phyloP scores from a whole-genome alignment of 2,113 vertebrate species.

The Ranitomeya variabilis region DNA sequence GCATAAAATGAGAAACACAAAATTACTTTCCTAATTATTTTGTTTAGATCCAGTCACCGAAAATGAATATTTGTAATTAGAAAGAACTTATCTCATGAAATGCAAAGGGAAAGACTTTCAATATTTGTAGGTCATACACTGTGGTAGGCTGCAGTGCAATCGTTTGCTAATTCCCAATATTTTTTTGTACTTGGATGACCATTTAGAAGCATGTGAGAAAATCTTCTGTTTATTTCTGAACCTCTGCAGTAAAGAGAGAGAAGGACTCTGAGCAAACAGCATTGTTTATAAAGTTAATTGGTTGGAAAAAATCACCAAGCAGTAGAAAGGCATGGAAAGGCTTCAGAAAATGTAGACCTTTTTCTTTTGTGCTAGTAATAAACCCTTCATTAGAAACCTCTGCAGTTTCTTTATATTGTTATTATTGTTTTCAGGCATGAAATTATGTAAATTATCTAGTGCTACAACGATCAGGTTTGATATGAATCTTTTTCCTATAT shows the following conservation, averaged over 20 bases:
- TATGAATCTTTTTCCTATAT: not conserved
- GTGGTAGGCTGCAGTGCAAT: not conserved
- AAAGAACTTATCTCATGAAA: slow-evolving; percentile 31
- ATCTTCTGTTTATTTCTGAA: slow-evolving; percentile 41
- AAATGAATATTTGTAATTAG: slow-evolving; percentile 49
- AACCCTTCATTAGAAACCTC: slow-evolving; percentile 41
- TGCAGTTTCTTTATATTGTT: slow-evolving; percentile 30
- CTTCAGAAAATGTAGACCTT: slow-evolving; percentile 34
- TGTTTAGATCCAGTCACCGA: slow-evolving; percentile 50
- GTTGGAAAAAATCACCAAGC: slow-evolving; percentile 39
- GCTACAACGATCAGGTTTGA: not conserved
- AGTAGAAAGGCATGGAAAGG: slow-evolving; percentile 35
- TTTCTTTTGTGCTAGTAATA: slow-evolving; percentile 34
- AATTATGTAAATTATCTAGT: slow-evolving; percentile 30
- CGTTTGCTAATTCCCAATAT: not conserved
- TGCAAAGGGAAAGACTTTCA: slow-evolving; percentile 16
- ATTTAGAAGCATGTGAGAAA: not conserved
- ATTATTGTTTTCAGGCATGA: slow-evolving; percentile 42
- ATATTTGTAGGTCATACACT: slow-evolving; percentile 38
- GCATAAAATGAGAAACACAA: slow-evolving; percentile 56
- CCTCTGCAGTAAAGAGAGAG: slow-evolving; percentile 17
- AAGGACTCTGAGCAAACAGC: slow-evolving; percentile 34
- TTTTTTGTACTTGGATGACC: not conserved
- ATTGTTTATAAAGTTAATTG: slow-evolving; percentile 50
- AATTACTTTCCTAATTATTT: slow-evolving; percentile 53